These are phyloP conservation scores for Myopa tessellatipennis DNA, from an alignment of 2,888 invertebrate species.

Conservation along the genomic window DNA sequence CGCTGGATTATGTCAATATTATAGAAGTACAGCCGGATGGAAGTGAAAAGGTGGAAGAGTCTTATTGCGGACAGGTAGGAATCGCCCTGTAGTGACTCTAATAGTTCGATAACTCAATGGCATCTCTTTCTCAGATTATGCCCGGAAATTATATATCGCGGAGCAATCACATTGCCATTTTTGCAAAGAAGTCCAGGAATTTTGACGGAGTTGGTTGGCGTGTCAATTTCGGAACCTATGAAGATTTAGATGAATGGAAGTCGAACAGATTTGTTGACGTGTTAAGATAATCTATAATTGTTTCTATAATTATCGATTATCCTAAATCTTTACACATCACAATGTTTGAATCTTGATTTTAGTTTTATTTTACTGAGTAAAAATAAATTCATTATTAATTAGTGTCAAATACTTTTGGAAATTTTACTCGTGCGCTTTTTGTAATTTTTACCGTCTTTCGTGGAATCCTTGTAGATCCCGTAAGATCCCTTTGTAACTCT, in stretches of 20 bases:
- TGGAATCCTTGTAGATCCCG: too few species aligned
- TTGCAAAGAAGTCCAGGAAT: conserved; percentile 73
- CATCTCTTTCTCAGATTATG: conserved; percentile 61
- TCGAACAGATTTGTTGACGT: background rate
- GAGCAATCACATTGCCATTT: conserved; percentile 66
- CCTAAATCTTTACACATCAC: too few species aligned
- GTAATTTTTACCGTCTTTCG: too few species aligned
- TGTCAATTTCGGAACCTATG: conserved; percentile 28
- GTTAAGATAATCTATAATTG: background rate
- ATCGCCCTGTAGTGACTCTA: background rate
- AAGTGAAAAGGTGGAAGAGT: conserved; percentile 59
- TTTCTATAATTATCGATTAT: too few species aligned
- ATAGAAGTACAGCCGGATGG: conserved; percentile 69
- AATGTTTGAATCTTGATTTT: too few species aligned
- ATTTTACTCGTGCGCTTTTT: too few species aligned
- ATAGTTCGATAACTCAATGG: background rate
- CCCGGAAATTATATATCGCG: conserved; percentile 70
- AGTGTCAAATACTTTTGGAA: too few species aligned
- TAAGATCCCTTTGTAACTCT: too few species aligned
- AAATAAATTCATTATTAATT: too few species aligned
- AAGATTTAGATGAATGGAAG: background rate
- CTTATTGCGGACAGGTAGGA: conserved; percentile 64
- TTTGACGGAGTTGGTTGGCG: conserved; percentile 80
- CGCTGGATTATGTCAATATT: conserved; percentile 75
- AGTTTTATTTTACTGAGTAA: too few species aligned